Percentiles rank a stretch among this genome's conserved stretches.
Evolutionary conservation across 2,113 vertebrate genomes (phyloP).

Genomic region (Dipodomys stephensi): DNA sequence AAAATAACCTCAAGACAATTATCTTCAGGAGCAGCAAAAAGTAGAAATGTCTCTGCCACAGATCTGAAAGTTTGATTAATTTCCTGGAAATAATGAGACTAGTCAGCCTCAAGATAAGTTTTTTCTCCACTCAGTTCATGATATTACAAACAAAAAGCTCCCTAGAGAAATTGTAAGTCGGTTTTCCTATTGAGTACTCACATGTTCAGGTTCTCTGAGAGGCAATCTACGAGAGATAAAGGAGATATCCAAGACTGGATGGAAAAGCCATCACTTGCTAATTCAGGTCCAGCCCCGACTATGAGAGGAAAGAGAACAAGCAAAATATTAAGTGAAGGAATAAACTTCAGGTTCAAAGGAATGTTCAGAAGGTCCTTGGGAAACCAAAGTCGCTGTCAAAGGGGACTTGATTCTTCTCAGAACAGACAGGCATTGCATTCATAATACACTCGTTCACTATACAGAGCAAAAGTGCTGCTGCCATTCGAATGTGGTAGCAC

Average conservation of each 20-base stretch:
- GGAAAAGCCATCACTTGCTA: neutral
- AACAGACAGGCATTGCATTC: neutral
- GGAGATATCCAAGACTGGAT: neutral
- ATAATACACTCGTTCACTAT: neutral
- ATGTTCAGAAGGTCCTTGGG: too few relatives aligned
- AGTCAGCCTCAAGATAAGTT: neutral
- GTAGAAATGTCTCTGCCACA: neutral
- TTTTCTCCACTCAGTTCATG: neutral
- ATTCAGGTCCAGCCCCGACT: too few relatives aligned
- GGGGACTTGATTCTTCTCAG: too few relatives aligned
- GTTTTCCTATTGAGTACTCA: neutral
- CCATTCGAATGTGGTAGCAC: fast-evolving
- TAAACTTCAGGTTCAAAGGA: too few relatives aligned
- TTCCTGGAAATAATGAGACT: slow-evolving; percentile 16
- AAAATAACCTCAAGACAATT: slow-evolving; percentile 31
- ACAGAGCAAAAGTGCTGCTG: neutral
- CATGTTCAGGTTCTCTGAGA: neutral
- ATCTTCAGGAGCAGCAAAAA: slow-evolving; percentile 15
- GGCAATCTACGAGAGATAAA: neutral
- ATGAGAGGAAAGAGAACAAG: too few relatives aligned
- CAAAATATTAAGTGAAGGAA: too few relatives aligned
- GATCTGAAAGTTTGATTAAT: slow-evolving; percentile 39
- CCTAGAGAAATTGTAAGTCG: neutral
- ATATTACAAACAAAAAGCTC: neutral
- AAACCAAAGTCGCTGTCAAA: too few relatives aligned